Percentiles rank a stretch among this genome's conserved stretches.
Evolutionary conservation across 2,113 vertebrate species (phyloP).

Genomic region (Sinocyclocheilus maitianheensis): DNA sequence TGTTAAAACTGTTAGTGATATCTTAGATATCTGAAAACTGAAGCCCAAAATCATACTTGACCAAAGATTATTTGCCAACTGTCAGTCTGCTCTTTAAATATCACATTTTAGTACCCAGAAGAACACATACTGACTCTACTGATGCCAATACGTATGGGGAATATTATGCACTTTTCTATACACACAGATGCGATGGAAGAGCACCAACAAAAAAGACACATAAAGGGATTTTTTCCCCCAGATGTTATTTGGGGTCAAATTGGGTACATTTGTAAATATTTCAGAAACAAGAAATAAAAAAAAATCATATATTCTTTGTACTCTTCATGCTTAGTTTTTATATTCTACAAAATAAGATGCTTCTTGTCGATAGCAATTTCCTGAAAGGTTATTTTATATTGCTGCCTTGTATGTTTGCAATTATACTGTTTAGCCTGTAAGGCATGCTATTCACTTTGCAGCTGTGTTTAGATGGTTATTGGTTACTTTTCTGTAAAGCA

Average conservation of each 20-base stretch:
- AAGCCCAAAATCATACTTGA: not conserved
- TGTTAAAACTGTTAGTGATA: not conserved
- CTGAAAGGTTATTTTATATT: slow-evolving; percentile 2
- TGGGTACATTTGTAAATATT: slow-evolving; percentile 30
- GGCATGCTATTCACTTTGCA: slow-evolving; percentile 10
- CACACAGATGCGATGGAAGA: slow-evolving; percentile 12
- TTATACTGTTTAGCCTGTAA: slow-evolving; percentile 11
- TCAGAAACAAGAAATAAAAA: not conserved
- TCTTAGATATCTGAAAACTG: not conserved
- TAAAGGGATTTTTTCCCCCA: not conserved
- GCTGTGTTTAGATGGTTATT: not conserved
- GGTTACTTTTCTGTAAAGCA: not conserved
- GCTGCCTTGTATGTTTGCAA: not conserved
- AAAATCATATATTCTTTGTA: slow-evolving; percentile 2
- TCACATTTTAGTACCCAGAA: slow-evolving; percentile 10
- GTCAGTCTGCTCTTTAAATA: not conserved
- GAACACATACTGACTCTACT: not conserved
- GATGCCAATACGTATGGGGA: slow-evolving; percentile 4
- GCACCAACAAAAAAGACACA: slow-evolving; percentile 18
- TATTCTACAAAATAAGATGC: not conserved
- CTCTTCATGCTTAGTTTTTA: not conserved
- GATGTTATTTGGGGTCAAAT: not conserved
- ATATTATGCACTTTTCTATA: not conserved
- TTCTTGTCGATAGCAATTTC: slow-evolving; percentile 5
- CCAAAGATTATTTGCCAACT: not conserved